Conservation (phyloP, 2,888 invertebrate genomes). For the Phytoseiulus persimilis region DNA sequence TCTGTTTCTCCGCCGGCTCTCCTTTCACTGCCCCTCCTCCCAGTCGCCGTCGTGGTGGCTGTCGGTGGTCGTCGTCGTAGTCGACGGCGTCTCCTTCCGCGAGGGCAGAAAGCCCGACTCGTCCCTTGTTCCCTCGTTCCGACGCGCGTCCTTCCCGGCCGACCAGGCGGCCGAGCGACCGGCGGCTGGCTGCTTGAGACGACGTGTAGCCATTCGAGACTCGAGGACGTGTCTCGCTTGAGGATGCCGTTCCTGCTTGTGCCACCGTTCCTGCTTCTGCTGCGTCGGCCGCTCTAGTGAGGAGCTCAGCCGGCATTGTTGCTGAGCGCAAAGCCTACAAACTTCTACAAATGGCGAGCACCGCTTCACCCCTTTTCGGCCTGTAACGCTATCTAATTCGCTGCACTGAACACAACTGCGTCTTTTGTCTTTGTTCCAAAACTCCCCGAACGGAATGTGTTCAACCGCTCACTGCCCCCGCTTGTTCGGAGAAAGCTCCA, state of each 20-base stretch:
- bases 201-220: conserved; percentile 38
- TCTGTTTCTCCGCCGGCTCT: neutral
- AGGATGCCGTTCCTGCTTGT: conserved; percentile 21
- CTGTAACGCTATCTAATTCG: neutral
- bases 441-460: neutral
- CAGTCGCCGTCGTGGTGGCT: neutral
- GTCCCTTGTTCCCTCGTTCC: neutral
- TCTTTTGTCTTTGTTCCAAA: conserved; percentile 5
- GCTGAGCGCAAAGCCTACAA: neutral
- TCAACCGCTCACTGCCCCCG: neutral
- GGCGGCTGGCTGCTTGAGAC: neutral
- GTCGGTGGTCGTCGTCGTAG: neutral
- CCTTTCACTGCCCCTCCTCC: neutral
- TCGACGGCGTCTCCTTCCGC: neutral
- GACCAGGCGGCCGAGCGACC: neutral
- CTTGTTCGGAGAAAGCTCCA: neutral
- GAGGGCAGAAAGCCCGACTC: neutral
- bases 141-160: neutral
- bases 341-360: neutral
- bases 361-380: neutral
- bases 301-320: conserved; percentile 8
- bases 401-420: neutral
- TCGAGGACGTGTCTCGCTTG: conserved; percentile 36
- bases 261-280: neutral
- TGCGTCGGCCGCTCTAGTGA: neutral